Conservation (phyloP, 1,140 invertebrate species). For the Eufriesea mexicana region DNA sequence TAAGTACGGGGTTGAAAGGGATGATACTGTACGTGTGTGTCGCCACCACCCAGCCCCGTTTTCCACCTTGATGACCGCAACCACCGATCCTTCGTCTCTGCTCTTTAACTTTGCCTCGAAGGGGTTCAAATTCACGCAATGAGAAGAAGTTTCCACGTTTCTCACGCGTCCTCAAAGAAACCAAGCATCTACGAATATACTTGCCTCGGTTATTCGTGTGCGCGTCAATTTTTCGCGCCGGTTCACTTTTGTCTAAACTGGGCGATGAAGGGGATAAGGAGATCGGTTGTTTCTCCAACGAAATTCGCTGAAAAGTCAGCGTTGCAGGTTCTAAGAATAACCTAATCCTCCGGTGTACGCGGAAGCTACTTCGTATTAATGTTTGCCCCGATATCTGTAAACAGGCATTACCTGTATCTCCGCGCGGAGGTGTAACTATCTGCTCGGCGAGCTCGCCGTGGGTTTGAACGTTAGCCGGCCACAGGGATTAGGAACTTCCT, state of each 20-base stretch:
- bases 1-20: slow-evolving; percentile 73
- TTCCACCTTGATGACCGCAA: slow-evolving; percentile 63
- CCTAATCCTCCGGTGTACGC: slow-evolving; percentile 78
- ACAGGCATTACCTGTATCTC: slow-evolving; percentile 77
- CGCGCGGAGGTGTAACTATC: slow-evolving; percentile 71
- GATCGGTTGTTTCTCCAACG: slow-evolving; percentile 1
- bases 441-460: slow-evolving; percentile 66
- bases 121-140: slow-evolving; percentile 18
- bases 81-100: slow-evolving; percentile 63
- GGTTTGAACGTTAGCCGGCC: slow-evolving; percentile 79
- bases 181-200: too few relatives aligned
- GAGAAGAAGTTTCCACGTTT: slow-evolving; percentile 48
- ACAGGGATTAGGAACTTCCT: slow-evolving; percentile 79
- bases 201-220: too few relatives aligned
- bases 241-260: too few relatives aligned
- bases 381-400: slow-evolving; percentile 81
- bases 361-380: slow-evolving; percentile 78
- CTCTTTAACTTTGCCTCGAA: slow-evolving; percentile 23
- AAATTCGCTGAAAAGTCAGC: slow-evolving; percentile 57
- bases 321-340: slow-evolving; percentile 78
- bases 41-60: slow-evolving; percentile 49
- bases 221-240: too few relatives aligned
- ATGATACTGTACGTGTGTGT: slow-evolving; percentile 70
- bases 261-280: neutral
- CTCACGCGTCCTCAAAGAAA: neutral